These are phyloP conservation scores for Leucoptera coffeella DNA, from an alignment of 2,888 invertebrate genomes.

Conservation along the genomic window DNA sequence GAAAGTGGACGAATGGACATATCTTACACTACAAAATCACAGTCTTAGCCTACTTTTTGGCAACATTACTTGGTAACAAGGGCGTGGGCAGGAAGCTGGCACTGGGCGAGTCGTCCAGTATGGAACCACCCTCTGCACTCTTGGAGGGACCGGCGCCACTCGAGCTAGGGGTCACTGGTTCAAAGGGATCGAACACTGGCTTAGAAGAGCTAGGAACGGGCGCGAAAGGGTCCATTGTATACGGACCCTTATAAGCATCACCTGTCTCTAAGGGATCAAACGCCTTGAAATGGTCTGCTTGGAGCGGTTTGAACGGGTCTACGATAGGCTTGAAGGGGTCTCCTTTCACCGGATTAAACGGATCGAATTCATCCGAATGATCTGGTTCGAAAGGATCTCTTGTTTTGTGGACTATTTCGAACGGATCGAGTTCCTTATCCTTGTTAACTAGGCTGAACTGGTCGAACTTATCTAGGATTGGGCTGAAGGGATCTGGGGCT, in stretches of 20 bases:
- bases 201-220: no score
- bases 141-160: constrained; percentile 9
- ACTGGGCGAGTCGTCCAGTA: constrained; percentile 37
- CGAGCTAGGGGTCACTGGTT: no score
- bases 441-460: constrained; percentile 22
- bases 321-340: constrained; percentile 12
- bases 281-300: no score
- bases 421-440: constrained; percentile 16
- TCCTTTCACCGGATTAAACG: no score
- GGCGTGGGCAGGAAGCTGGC: constrained; percentile 53
- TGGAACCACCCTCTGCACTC: constrained; percentile 12
- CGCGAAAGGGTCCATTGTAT: no score
- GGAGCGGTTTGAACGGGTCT: no score
- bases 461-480: constrained; percentile 22
- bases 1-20: no score
- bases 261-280: no score
- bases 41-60: constrained; percentile 11
- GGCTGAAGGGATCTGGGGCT: constrained; percentile 11
- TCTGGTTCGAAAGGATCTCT: constrained; percentile 4
- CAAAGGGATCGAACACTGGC: no score
- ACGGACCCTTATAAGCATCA: no score
- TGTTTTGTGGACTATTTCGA: constrained; percentile 22
- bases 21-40: no score
- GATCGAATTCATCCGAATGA: no score
- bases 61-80: constrained; percentile 39